Base-by-base conservation (phyloP, 2,888 invertebrate genomes). In the Lycia hirtaria region DNA sequence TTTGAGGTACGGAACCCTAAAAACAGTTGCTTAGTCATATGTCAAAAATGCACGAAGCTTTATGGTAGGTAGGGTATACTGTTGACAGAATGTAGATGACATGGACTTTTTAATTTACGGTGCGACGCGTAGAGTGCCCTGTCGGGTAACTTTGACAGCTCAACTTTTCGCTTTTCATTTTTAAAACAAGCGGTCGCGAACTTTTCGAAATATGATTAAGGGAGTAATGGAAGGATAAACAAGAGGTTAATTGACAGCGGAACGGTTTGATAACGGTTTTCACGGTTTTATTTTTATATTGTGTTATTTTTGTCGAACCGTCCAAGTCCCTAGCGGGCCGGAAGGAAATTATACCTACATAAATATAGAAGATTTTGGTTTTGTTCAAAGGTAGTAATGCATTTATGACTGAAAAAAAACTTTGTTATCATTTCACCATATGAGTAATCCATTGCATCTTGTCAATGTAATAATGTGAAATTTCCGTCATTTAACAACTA, bases 61-160 rank as follows among this genome's bases (percentile, higher is more conserved):
- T n/a, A n/a, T n/a, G n/a, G n/a, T n/a, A n/a, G n/a, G n/a, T n/a
- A n/a, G n/a, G n/a, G n/a, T n/a, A n/a, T n/a, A n/a, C n/a, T n/a
- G 35, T 35, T 38, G 30, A 33, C 43, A 45, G 19, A 14, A 17
- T 9, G 15, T 19, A 26, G 47, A 14, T 56, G 65, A 65, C 68
- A 64, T 65, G 64, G 72, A 76, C 73, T 78, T 77, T 75, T 75
- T 74, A 78, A 78, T 78, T 76, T 71, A 71, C 66, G 64, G 50
- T 51, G 52, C 51, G 66, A 71, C 67, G 67, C 61, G 67, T 62
- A 58, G 65, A 65, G 61, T 67, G 62, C 44, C 58, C 43, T 50
- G 58, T 67, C 67, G 64, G 62, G 57, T 61, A 73, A 73, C 65
- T 68, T 69, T 62, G 59, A 65, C 69, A 64, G 56, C 30, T 51